Base-by-base conservation (phyloP, 2,888 invertebrate genomes). In the Callimorpha dominula region DNA sequence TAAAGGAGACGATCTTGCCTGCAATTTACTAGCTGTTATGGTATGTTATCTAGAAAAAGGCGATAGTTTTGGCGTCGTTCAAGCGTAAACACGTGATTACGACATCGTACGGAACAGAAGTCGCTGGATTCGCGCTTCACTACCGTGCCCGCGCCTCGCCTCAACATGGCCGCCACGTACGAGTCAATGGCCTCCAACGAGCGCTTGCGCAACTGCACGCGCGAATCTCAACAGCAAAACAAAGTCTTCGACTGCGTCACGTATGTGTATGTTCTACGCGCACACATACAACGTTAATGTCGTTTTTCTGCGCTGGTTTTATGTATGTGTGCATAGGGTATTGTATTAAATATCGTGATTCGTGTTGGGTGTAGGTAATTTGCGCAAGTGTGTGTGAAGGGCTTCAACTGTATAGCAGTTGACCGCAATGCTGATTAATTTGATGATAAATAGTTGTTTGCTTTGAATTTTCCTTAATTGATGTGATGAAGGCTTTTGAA, bases 151-250 rank as follows among this genome's bases (percentile, higher is more conserved):
- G 87, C 86, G 83, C 80, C 82, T 84, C 86, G 82, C 86, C 81
- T 79, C 90, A 91, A 91, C 86, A 92, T 92, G 93, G 91, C 93
- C 86, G 91, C 91, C 90, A 85, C 88, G 85, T 86, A 87, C 87
- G 92, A 93, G 95, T 95, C 95, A 95, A 95, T 88, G 95, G 95
- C 95, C 95, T 95, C 95, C 93, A 92, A 86, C 88, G 83, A 89
- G 89, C 91, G 93, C 93, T 95, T 95, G 95, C 95, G 95, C 95
- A 95, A 95, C 92, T 87, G 88, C 93, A 92, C 94, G 92, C 94
- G 94, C 95, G 95, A 95, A 95, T 95, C 95, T 95, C 93, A 90
- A 93, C 94, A 88, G 93, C 95, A 94, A 95, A 95, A 95, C 94
- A 94, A 94, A 93, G 90, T 93, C 91, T 90, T 89, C 82, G 80